Evolutionary conservation across 2,113 vertebrate genomes (phyloP).

Genomic region (Pelecanoides urinatrix): DNA sequence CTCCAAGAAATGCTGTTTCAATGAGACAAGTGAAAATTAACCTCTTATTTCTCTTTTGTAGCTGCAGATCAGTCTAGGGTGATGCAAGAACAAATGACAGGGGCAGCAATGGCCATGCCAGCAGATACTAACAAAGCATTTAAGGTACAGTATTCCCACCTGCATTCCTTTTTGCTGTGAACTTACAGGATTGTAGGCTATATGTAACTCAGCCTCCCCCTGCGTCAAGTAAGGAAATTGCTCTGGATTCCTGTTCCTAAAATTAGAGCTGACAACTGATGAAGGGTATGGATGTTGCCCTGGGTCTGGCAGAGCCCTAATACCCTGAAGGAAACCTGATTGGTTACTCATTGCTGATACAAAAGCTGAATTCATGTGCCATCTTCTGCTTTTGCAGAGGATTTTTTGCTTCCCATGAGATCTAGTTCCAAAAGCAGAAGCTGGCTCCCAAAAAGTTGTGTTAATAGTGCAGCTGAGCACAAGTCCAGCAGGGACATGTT

Average conservation of each 20-base stretch:
- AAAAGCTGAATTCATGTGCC: neutral
- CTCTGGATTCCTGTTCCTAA: neutral
- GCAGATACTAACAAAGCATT: slow-evolving; percentile 99
- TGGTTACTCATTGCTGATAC: neutral
- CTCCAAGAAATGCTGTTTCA: neutral
- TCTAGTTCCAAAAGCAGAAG: neutral
- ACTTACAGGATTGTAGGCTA: neutral
- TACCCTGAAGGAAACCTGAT: neutral
- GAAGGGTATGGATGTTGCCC: neutral
- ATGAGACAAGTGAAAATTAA: neutral
- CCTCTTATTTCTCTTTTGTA: slow-evolving; percentile 39
- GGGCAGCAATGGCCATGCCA: slow-evolving; percentile 98
- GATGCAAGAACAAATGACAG: slow-evolving; percentile 99
- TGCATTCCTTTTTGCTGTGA: neutral
- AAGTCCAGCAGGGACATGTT: neutral
- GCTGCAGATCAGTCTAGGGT: slow-evolving; percentile 96
- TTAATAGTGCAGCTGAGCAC: neutral
- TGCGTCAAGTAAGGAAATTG: neutral
- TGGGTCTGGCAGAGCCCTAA: neutral
- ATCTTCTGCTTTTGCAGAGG: neutral
- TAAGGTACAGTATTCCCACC: slow-evolving; percentile 80
- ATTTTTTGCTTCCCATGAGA: neutral
- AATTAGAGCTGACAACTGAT: slow-evolving; percentile 1
- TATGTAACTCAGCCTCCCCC: neutral
- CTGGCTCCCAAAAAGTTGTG: neutral